These are phyloP conservation scores for Cassiopea andromeda DNA, from an alignment of 30 jellyfish, hydroid and myxozoan genomes.

Conservation along the genomic window DNA sequence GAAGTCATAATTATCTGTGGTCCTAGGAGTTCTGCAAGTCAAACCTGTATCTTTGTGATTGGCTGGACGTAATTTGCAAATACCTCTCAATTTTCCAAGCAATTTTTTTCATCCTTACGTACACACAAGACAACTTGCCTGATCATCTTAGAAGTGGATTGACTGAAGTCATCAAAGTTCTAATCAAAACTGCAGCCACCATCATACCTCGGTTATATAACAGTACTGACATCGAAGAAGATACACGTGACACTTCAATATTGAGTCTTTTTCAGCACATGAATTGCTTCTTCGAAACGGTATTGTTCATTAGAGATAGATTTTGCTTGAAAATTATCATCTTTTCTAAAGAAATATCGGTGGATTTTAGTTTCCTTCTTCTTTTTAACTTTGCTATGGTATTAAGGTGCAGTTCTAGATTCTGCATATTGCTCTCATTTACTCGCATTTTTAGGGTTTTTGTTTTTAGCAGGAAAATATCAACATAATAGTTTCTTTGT, in stretches of 20 bases:
- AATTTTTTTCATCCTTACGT: background rate
- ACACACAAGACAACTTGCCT: background rate
- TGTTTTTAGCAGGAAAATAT: no score
- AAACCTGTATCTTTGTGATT: background rate
- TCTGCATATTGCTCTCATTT: no score
- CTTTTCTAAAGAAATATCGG: background rate
- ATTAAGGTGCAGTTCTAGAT: no score
- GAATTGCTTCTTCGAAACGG: background rate
- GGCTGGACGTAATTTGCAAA: constrained; percentile 36
- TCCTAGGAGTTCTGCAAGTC: constrained; percentile 37
- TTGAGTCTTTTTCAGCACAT: background rate
- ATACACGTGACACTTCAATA: constrained; percentile 24
- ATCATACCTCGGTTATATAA: constrained; percentile 10
- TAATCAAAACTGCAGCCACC: constrained; percentile 15
- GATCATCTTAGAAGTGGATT: constrained; percentile 10
- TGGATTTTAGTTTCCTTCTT: no score
- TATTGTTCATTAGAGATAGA: background rate
- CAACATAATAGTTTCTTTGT: no score
- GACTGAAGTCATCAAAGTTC: background rate
- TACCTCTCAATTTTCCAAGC: constrained; percentile 4
- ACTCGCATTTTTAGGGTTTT: no score
- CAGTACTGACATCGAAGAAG: constrained; percentile 12
- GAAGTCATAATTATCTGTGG: background rate
- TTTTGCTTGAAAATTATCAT: background rate
- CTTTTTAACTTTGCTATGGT: no score